Percentiles rank a stretch among this genome's conserved stretches.
These are phyloP conservation scores for Chloroclysta siterata DNA, from an alignment of 2,888 invertebrate genomes.

Conservation along the genomic window DNA sequence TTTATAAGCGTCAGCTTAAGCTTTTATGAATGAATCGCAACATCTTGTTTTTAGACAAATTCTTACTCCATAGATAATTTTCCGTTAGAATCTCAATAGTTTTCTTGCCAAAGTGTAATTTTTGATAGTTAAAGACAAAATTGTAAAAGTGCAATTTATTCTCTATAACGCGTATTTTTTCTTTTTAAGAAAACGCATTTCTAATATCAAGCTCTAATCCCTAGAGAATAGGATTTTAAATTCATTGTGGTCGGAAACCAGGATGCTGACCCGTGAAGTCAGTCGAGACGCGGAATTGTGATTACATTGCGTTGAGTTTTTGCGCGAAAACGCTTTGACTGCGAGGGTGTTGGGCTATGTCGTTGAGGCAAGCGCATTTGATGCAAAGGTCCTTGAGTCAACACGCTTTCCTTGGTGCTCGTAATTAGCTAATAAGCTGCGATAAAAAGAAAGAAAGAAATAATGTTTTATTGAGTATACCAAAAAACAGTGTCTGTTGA, in stretches of 20 bases:
- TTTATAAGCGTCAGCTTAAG: background rate
- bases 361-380: slow-evolving; percentile 35
- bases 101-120: too few species aligned
- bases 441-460: too few species aligned
- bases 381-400: background rate
- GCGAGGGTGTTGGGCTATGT: slow-evolving; percentile 48
- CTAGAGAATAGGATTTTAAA: slow-evolving; percentile 16
- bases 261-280: slow-evolving; percentile 51
- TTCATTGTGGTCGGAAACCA: slow-evolving; percentile 29
- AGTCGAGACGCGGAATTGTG: slow-evolving; percentile 51
- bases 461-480: too few species aligned
- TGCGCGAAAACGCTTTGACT: slow-evolving; percentile 47
- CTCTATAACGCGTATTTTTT: slow-evolving; percentile 2
- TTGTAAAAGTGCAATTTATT: slow-evolving; percentile 24
- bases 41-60: background rate
- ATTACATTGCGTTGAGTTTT: slow-evolving; percentile 56
- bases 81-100: too few species aligned
- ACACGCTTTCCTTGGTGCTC: too few species aligned
- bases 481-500: too few species aligned
- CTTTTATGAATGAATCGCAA: slow-evolving; percentile 16
- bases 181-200: slow-evolving; percentile 2
- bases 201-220: slow-evolving; percentile 27
- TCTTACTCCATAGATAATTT: background rate
- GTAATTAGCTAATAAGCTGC: too few species aligned
- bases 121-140: background rate